Percentiles rank a stretch among this genome's conserved stretches.
Conservation (phyloP, 2,113 vertebrate genomes). For the Neodon shergylaensis region DNA sequence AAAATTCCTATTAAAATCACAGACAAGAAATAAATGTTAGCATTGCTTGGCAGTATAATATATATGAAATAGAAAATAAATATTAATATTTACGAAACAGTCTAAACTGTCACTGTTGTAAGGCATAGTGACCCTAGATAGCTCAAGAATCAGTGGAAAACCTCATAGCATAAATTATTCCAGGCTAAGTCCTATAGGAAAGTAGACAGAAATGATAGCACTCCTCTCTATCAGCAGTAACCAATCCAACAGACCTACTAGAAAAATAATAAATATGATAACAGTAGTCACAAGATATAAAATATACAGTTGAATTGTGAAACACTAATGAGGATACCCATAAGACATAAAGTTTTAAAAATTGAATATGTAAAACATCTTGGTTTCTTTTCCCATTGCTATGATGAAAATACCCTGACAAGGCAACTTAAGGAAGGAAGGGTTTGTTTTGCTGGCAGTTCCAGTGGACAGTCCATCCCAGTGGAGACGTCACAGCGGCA, state of each 20-base stretch:
- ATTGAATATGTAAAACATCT: neutral
- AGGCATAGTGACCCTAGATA: neutral
- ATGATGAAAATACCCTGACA: neutral
- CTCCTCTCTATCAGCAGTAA: neutral
- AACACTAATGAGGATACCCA: neutral
- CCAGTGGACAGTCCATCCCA: neutral
- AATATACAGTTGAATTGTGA: neutral
- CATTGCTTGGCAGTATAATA: neutral
- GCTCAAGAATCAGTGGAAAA: slow-evolving; percentile 32
- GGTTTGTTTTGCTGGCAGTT: neutral
- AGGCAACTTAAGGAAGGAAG: neutral
- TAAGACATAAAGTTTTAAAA: slow-evolving; percentile 18
- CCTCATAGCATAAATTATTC: slow-evolving; percentile 2
- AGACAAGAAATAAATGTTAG: neutral
- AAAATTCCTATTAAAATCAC: neutral
- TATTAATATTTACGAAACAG: neutral
- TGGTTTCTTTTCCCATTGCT: neutral
- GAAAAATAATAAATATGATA: neutral
- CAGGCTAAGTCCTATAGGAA: neutral
- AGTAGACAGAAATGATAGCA: neutral
- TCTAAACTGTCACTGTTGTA: slow-evolving; percentile 29
- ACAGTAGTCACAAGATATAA: slow-evolving; percentile 7
- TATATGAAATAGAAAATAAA: slow-evolving; percentile 27
- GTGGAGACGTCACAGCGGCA: neutral
- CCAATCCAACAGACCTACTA: neutral